These are phyloP conservation scores for Keiferia lycopersicella DNA, from an alignment of 2,888 invertebrate species.

Conservation along the genomic window DNA sequence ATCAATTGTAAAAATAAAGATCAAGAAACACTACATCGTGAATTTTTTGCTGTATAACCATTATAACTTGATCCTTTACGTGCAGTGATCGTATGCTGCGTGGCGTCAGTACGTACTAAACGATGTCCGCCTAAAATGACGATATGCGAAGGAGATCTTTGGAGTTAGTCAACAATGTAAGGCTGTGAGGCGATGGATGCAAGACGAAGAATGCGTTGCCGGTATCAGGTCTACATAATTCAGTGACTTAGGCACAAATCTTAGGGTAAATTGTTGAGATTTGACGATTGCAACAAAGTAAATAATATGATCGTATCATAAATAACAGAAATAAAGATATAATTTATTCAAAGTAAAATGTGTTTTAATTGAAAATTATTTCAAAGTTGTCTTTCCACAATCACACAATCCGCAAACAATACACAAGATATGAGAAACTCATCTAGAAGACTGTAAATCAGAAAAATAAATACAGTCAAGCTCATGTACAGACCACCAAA, in stretches of 20 bases:
- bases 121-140: not conserved
- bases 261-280: conserved; percentile 66
- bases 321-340: conserved; percentile 62
- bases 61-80: no score
- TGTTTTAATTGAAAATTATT: conserved; percentile 24
- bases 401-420: no score
- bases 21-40: no score
- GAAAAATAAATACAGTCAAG: no score
- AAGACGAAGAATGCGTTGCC: conserved; percentile 44
- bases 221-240: conserved; percentile 39
- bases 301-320: conserved; percentile 66
- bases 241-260: conserved; percentile 71
- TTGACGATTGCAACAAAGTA: conserved; percentile 71
- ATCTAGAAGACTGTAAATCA: no score
- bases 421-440: no score
- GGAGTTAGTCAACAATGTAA: conserved; percentile 40
- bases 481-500: no score
- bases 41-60: no score
- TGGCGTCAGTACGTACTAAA: no score
- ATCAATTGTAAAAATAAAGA: no score
- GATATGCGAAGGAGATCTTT: conserved; percentile 19
- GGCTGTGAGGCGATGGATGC: conserved; percentile 55
- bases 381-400: not conserved
- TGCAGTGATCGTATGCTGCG: no score
- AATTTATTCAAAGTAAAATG: conserved; percentile 66